These are phyloP conservation scores for Drosophila quadrilineata DNA, from an alignment of 1,140 invertebrate genomes.

Conservation along the genomic window DNA sequence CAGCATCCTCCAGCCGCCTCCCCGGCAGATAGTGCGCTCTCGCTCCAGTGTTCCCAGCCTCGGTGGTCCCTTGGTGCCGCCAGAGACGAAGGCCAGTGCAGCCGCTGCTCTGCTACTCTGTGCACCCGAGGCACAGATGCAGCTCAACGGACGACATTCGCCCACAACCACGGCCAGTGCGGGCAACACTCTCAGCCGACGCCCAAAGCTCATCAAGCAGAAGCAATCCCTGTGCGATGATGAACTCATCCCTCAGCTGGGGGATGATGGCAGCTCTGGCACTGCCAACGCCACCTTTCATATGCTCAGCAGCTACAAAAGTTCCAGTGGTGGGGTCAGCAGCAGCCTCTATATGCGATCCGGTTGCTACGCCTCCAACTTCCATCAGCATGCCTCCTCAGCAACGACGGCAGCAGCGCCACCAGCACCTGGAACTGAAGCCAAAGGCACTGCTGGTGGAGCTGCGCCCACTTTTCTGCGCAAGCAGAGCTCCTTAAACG, in stretches of 20 bases:
- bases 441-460: background rate
- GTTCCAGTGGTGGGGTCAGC: constrained; percentile 51
- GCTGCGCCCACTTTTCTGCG: constrained; percentile 82
- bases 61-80: constrained; percentile 71
- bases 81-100: constrained; percentile 50
- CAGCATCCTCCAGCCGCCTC: constrained; percentile 89
- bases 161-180: constrained; percentile 60
- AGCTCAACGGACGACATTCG: constrained; percentile 44
- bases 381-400: constrained; percentile 27
- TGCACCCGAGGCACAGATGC: constrained; percentile 39
- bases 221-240: constrained; percentile 89
- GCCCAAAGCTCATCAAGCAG: constrained; percentile 89
- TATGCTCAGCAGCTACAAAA: constrained; percentile 64
- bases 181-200: constrained; percentile 57
- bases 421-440: background rate
- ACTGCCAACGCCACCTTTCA: constrained; percentile 42
- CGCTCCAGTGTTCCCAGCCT: constrained; percentile 89
- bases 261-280: constrained; percentile 17
- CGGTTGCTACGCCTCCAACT: constrained; percentile 47
- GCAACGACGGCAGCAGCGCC: constrained; percentile 4
- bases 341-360: constrained; percentile 56
- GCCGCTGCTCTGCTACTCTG: constrained; percentile 46
- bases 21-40: constrained; percentile 86
- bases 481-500: constrained; percentile 94
- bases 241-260: constrained; percentile 78